phyloP scores from a whole-genome alignment of 2,797 vertebrate genomes.

The Pantherophis alleghaniensis region DNA sequence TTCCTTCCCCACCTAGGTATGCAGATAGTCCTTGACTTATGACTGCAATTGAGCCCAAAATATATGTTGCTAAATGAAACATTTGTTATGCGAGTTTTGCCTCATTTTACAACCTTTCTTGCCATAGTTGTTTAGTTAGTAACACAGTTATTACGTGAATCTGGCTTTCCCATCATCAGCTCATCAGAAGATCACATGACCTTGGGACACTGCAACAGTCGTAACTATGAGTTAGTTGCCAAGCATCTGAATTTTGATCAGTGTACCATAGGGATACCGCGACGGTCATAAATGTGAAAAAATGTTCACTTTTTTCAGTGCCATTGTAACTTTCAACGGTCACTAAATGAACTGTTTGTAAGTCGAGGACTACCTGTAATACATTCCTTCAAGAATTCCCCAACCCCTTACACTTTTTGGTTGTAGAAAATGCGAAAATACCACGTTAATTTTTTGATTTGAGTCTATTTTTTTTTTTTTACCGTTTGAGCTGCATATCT shows the following conservation, averaged over 20 bases:
- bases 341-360: neutral
- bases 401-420: no score
- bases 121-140: neutral
- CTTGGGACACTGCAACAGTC: neutral
- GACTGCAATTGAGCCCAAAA: neutral
- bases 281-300: neutral
- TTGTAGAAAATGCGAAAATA: neutral
- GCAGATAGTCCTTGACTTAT: neutral
- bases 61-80: neutral
- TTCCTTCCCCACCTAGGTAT: neutral
- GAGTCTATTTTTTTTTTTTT: neutral
- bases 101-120: neutral
- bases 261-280: neutral
- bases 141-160: neutral
- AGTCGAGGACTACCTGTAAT: neutral
- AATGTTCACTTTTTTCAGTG: neutral
- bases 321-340: neutral
- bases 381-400: neutral
- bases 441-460: neutral
- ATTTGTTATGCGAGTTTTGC: neutral
- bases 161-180: neutral
- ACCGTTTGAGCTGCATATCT: neutral
- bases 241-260: neutral
- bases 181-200: neutral
- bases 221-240: neutral